phyloP scores from a whole-genome alignment of 1,140 invertebrate species.

The Macrocentrus cingulum region DNA sequence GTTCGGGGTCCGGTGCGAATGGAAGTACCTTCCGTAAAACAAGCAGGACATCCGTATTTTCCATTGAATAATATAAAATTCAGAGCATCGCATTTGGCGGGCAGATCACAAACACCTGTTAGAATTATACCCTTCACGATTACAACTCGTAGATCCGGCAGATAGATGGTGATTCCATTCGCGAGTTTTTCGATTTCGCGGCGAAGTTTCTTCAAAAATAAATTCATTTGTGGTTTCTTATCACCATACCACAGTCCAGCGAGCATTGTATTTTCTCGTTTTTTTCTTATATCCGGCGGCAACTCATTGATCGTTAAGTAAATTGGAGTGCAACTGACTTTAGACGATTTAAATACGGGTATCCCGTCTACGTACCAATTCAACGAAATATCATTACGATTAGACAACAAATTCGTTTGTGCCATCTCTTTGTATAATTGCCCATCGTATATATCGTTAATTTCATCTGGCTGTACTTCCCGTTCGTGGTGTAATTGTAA shows the following conservation, averaged over 20 bases:
- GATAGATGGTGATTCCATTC: background rate
- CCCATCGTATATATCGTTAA: slow-evolving; percentile 16
- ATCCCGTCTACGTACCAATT: slow-evolving; percentile 7
- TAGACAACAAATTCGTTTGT: background rate
- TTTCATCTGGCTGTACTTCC: too few species aligned
- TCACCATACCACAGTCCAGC: slow-evolving; percentile 8
- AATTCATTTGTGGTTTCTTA: background rate
- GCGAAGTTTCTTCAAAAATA: background rate
- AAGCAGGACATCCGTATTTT: background rate
- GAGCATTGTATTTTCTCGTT: slow-evolving; percentile 11
- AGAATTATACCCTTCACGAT: slow-evolving; percentile 3
- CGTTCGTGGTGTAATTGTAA: too few species aligned
- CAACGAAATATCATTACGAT: slow-evolving; percentile 1
- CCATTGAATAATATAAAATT: slow-evolving; percentile 17
- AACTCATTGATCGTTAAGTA: slow-evolving; percentile 20
- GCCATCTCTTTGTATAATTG: slow-evolving; percentile 2
- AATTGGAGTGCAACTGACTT: slow-evolving; percentile 1
- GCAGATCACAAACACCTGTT: background rate
- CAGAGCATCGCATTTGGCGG: background rate
- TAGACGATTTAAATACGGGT: background rate
- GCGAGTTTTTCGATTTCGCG: too few species aligned
- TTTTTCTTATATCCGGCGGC: background rate
- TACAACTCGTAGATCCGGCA: background rate
- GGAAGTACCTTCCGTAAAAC: background rate
- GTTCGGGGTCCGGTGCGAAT: background rate